A percentile compares a stretch with the other conserved stretches of the same genome.
Evolutionary conservation across 2,113 vertebrate genomes (phyloP).

Genomic region (Cisticola juncidis): DNA sequence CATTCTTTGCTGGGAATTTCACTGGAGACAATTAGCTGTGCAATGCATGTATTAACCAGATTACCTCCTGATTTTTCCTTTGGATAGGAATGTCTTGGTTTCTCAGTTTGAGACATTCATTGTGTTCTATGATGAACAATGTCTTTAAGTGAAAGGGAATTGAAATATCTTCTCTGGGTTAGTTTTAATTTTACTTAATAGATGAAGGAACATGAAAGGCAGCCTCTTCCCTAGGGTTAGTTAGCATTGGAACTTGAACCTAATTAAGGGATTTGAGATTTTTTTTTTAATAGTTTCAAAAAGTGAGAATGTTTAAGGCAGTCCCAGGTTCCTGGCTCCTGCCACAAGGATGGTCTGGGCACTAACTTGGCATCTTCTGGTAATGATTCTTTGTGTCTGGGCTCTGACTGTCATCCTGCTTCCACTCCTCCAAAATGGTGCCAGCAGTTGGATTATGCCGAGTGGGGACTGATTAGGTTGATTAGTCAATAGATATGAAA

Average conservation of each 20-base stretch:
- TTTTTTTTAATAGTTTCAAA: not conserved
- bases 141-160: not conserved
- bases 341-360: rapidly evolving
- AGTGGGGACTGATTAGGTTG: not conserved
- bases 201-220: not conserved
- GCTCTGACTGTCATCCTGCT: not conserved
- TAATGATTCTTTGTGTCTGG: not conserved
- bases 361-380: not conserved
- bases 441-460: not conserved
- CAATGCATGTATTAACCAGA: not conserved
- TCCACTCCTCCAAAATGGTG: not conserved
- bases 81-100: not conserved
- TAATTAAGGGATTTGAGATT: not conserved
- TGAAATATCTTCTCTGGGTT: not conserved
- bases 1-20: not conserved
- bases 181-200: not conserved
- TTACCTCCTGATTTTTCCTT: not conserved
- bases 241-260: not conserved
- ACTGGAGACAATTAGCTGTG: not conserved
- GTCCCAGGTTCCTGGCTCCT: not conserved
- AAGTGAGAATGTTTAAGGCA: not conserved
- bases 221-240: not conserved
- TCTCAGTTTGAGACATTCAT: not conserved
- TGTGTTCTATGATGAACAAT: not conserved
- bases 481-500: not conserved